A percentile compares a stretch with the other conserved stretches of the same genome.
Conservation (phyloP, 1,140 invertebrate genomes). For the Ostrea denselamellosa region DNA sequence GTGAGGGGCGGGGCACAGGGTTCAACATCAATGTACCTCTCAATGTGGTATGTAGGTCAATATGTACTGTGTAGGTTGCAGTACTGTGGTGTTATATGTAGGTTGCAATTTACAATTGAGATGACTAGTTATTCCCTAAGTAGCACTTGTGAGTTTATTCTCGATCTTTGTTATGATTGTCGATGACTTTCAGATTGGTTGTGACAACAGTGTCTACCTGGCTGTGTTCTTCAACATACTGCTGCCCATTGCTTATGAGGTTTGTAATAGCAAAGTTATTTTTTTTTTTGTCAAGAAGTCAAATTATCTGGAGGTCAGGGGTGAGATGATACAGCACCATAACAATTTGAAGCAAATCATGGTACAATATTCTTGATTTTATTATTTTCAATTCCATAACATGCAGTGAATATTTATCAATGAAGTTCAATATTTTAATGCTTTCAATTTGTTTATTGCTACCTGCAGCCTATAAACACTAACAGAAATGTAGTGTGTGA, state of each 20-base stretch:
- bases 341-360: too few species aligned
- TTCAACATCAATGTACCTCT: conserved; percentile 96
- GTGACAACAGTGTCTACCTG: conserved; percentile 93
- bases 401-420: too few species aligned
- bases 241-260: conserved; percentile 93
- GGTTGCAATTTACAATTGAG: not conserved
- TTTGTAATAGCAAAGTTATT: conserved; percentile 76
- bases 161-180: not conserved
- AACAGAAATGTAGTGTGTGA: too few species aligned
- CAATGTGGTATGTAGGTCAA: conserved; percentile 82
- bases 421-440: too few species aligned
- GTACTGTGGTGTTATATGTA: not conserved
- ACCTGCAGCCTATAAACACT: too few species aligned
- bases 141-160: not conserved
- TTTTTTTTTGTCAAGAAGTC: too few species aligned
- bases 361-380: too few species aligned
- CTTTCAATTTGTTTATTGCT: too few species aligned
- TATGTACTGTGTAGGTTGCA: not conserved
- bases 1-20: conserved; percentile 86
- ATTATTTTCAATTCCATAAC: too few species aligned
- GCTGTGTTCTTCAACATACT: conserved; percentile 94
- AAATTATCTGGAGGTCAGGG: too few species aligned
- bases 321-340: too few species aligned
- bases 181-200: conserved; percentile 64
- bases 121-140: not conserved